Evolutionary conservation across 2,113 vertebrate species (phyloP).

Genomic region (Erinaceus europaeus): DNA sequence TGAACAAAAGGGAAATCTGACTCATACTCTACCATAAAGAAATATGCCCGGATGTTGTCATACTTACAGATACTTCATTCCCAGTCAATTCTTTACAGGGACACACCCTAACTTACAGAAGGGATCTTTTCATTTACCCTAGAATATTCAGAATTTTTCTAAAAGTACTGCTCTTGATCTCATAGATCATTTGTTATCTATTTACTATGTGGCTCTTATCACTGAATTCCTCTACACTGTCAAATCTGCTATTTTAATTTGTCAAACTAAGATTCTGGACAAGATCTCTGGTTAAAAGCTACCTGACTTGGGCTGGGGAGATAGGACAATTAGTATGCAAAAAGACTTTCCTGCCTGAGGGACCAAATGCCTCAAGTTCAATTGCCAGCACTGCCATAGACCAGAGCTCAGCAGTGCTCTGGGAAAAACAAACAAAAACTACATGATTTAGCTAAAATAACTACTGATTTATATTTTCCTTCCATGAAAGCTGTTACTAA

Average conservation of each 20-base stretch:
- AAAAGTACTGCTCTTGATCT: neutral
- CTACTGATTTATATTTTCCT: neutral
- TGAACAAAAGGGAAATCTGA: neutral
- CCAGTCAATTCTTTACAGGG: rapidly evolving
- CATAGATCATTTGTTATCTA: neutral
- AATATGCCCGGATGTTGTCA: neutral
- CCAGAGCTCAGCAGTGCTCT: no score
- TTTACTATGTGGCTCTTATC: neutral
- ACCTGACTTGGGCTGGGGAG: no score
- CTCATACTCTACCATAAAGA: neutral
- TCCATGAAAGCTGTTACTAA: neutral
- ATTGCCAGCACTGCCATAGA: no score
- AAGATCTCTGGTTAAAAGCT: neutral
- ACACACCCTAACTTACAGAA: rapidly evolving
- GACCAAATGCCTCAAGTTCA: no score
- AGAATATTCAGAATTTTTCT: neutral
- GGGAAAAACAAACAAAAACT: no score
- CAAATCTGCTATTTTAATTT: neutral
- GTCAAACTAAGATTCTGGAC: neutral
- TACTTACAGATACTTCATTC: neutral
- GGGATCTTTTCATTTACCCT: neutral
- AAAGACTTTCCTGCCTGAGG: no score
- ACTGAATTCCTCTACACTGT: neutral
- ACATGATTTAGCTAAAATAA: neutral
- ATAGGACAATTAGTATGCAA: no score